Conservation (phyloP, 1,140 invertebrate species). For the Drosophila seguyi region DNA sequence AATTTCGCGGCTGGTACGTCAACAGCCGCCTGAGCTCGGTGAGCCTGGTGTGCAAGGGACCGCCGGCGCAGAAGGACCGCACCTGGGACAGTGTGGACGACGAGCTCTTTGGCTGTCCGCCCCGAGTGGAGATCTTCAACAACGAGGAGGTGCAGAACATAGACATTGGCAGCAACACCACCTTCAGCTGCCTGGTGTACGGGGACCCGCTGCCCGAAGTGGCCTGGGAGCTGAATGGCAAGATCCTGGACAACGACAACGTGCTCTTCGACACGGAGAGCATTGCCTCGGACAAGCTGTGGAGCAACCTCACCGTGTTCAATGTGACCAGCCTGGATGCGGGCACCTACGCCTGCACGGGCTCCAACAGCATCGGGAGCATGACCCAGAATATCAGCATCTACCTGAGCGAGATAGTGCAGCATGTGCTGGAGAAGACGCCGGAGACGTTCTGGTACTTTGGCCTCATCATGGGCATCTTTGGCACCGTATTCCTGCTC, state of each 20-base stretch:
- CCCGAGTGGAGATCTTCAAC: constrained; percentile 87
- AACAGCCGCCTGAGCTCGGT: constrained; percentile 88
- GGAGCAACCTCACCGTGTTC: constrained; percentile 90
- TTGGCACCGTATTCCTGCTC: constrained; percentile 80
- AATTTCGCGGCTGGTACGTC: constrained; percentile 93
- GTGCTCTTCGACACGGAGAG: constrained; percentile 83
- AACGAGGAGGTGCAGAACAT: constrained; percentile 88
- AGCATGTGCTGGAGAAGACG: constrained; percentile 85
- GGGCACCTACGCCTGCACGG: constrained; percentile 92
- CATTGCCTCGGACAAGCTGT: constrained; percentile 84
- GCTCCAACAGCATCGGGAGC: constrained; percentile 90
- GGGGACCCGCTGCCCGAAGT: constrained; percentile 94
- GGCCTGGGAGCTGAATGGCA: constrained; percentile 93
- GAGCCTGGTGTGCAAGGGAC: constrained; percentile 88
- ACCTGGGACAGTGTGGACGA: constrained; percentile 89
- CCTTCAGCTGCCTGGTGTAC: constrained; percentile 91
- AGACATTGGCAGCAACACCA: constrained; percentile 90
- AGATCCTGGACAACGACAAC: constrained; percentile 86
- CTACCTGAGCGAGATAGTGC: constrained; percentile 89
- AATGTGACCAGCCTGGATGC: constrained; percentile 91
- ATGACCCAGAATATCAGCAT: constrained; percentile 90
- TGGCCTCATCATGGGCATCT: constrained; percentile 84
- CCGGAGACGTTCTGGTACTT: constrained; percentile 85
- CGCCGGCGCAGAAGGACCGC: constrained; percentile 87
- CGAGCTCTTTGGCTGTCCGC: constrained; percentile 91